Conservation (phyloP, 2,797 vertebrate genomes). For the Leucoraja ocellata region DNA sequence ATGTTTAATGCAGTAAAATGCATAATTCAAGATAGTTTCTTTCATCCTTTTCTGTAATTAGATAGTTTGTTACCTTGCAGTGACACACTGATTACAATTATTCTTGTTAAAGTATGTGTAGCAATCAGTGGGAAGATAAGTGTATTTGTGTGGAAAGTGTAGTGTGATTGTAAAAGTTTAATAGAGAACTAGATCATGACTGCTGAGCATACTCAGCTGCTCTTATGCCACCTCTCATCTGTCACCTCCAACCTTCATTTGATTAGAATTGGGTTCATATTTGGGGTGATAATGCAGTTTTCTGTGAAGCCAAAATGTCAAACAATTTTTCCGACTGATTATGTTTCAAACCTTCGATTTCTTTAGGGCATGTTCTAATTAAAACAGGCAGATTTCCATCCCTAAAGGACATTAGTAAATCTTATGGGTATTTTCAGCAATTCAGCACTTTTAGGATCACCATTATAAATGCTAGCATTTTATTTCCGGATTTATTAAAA, state of each 20-base stretch:
- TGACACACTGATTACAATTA: not conserved
- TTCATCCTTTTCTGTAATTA: conserved; percentile 4
- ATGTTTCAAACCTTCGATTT: not conserved
- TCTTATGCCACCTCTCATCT: not conserved
- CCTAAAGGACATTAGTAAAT: no score
- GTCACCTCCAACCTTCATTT: not conserved
- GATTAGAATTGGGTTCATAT: not conserved
- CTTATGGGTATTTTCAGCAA: no score
- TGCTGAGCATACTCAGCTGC: not conserved
- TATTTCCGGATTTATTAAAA: no score
- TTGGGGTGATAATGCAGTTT: not conserved
- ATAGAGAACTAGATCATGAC: not conserved
- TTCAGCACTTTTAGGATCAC: no score
- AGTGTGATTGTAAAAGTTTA: not conserved
- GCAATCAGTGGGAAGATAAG: not conserved
- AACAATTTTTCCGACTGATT: not conserved
- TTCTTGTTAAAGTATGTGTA: not conserved
- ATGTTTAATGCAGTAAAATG: not conserved
- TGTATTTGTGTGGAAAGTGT: not conserved
- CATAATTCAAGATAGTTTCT: conserved; percentile 1
- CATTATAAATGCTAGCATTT: no score
- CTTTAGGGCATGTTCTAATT: no score
- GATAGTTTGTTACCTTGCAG: not conserved
- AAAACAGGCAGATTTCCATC: not conserved
- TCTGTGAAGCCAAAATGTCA: not conserved